Conservation (phyloP, 2,113 vertebrate species). For the Acinonyx jubatus region DNA sequence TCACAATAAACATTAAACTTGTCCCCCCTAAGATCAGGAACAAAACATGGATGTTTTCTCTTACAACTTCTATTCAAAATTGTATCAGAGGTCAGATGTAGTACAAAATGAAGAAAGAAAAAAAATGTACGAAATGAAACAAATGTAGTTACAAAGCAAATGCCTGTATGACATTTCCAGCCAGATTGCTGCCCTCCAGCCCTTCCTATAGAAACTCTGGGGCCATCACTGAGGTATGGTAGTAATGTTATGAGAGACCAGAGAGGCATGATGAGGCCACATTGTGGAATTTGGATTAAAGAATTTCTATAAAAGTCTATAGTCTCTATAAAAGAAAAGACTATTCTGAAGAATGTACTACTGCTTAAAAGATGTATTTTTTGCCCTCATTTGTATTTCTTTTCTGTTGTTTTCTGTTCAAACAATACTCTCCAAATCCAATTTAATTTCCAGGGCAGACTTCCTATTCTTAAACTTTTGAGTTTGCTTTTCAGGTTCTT, state of each 20-base stretch:
- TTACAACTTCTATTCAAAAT: neutral
- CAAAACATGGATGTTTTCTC: neutral
- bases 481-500: constrained; percentile 54
- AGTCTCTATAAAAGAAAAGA: neutral
- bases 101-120: neutral
- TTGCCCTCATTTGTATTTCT: neutral
- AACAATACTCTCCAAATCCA: neutral
- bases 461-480: neutral
- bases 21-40: neutral
- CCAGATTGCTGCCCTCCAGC: neutral
- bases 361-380: neutral
- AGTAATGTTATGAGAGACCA: neutral
- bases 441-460: neutral
- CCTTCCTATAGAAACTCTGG: neutral
- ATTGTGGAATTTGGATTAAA: neutral
- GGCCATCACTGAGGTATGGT: neutral
- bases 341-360: neutral
- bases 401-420: constrained; percentile 36
- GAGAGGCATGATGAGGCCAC: neutral
- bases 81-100: neutral
- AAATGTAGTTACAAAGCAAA: neutral
- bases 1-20: neutral
- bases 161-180: neutral
- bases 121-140: no score
- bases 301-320: neutral